phyloP scores from a whole-genome alignment of 2,113 vertebrate species.

The Perca schrenkii region DNA sequence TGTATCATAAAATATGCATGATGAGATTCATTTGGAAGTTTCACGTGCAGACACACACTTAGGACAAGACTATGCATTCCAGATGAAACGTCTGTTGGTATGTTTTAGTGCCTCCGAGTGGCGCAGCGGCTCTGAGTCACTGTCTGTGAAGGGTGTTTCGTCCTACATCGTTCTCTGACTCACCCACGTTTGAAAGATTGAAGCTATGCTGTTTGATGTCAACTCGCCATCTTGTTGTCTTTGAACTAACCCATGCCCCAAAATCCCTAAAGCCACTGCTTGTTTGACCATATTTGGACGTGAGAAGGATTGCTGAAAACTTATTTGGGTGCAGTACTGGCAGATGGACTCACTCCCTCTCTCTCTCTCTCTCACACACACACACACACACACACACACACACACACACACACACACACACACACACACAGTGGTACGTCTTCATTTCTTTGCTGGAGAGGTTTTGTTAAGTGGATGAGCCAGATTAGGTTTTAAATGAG shows the following conservation, averaged over 20 bases:
- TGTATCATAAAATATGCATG: constrained; percentile 62
- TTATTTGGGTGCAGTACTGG: constrained; percentile 57
- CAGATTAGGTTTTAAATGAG: constrained; percentile 66
- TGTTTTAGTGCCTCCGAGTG: constrained; percentile 57
- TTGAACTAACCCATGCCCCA: constrained; percentile 41
- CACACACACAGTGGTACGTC: constrained; percentile 14
- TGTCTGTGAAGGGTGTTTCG: constrained; percentile 63
- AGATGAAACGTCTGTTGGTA: constrained; percentile 39
- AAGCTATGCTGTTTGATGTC: constrained; percentile 68
- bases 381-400: constrained; percentile 6
- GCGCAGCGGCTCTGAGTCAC: constrained; percentile 68
- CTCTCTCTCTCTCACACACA: background rate
- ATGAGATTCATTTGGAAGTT: constrained; percentile 46
- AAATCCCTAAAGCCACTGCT: constrained; percentile 55
- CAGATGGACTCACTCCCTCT: constrained; percentile 37
- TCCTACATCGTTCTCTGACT: constrained; percentile 68
- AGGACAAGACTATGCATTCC: constrained; percentile 56
- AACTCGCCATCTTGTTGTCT: constrained; percentile 61
- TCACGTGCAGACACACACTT: constrained; percentile 29
- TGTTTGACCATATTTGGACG: constrained; percentile 63
- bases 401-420: constrained; percentile 10
- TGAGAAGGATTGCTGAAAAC: constrained; percentile 56
- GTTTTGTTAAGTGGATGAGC: constrained; percentile 60
- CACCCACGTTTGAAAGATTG: constrained; percentile 57
- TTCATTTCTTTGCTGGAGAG: constrained; percentile 33